A percentile compares a stretch with the other conserved stretches of the same genome.
Evolutionary conservation across 1,140 invertebrate species (phyloP).

Genomic region (Zophobas morio): DNA sequence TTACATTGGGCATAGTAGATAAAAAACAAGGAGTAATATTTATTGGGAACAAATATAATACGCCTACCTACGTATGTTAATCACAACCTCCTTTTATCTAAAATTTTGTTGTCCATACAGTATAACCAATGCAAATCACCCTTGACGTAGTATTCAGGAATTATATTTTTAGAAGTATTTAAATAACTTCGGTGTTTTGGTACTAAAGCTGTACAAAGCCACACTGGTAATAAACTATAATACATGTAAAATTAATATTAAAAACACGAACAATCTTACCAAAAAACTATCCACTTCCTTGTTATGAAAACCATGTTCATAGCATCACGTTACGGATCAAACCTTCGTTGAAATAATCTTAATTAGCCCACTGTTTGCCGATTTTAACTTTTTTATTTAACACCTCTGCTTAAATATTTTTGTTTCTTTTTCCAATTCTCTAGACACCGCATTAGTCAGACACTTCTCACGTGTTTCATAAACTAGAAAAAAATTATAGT

Average conservation of each 20-base stretch:
- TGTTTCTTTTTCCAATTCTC: conserved; percentile 4
- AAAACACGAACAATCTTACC: neutral
- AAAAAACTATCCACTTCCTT: too few species aligned
- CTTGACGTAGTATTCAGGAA: conserved; percentile 64
- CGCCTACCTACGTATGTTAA: too few species aligned
- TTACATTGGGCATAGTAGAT: too few species aligned
- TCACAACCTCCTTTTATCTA: too few species aligned
- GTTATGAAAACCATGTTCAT: too few species aligned
- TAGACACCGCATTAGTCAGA: conserved; percentile 9
- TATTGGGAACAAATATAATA: too few species aligned
- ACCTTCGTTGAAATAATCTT: conserved; percentile 22
- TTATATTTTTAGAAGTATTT: conserved; percentile 61
- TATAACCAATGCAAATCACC: conserved; percentile 53
- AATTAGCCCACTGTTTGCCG: neutral
- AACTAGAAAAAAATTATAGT: conserved; percentile 45
- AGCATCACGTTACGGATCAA: neutral
- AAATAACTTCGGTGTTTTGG: conserved; percentile 56
- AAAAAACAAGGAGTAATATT: too few species aligned
- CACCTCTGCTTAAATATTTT: neutral
- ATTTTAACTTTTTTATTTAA: conserved; percentile 6
- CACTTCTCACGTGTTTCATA: neutral
- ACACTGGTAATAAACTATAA: conserved; percentile 22
- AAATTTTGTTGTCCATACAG: neutral
- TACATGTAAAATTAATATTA: neutral
- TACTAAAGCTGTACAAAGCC: conserved; percentile 38